Evolutionary conservation across 2,113 vertebrate species (phyloP).

Genomic region (Leptocoma aspasia): DNA sequence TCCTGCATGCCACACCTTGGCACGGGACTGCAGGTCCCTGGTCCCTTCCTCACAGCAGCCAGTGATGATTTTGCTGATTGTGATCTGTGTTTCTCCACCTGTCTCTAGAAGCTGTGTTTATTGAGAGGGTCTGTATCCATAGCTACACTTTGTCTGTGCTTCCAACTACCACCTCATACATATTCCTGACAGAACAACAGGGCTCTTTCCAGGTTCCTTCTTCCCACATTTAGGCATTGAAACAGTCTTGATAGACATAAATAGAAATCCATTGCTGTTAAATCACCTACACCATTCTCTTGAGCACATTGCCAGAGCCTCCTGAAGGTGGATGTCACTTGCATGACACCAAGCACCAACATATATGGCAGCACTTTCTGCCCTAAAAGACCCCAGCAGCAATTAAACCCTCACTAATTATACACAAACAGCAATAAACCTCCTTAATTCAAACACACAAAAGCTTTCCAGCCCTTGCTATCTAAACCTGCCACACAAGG

Average conservation of each 20-base stretch:
- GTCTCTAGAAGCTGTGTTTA: neutral
- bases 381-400: slow-evolving; percentile 9
- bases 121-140: neutral
- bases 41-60: neutral
- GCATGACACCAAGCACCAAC: slow-evolving; percentile 50
- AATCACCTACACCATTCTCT: neutral
- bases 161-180: neutral
- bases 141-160: neutral
- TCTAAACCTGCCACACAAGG: neutral
- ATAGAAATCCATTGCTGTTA: neutral
- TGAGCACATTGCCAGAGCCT: neutral
- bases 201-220: neutral
- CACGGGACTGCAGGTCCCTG: neutral
- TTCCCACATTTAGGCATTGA: neutral
- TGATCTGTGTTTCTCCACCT: neutral
- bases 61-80: neutral
- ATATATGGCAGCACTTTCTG: slow-evolving; percentile 27
- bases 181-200: neutral
- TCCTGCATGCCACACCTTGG: neutral
- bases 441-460: neutral
- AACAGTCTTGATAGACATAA: neutral
- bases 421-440: slow-evolving; percentile 16
- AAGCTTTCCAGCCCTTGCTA: neutral
- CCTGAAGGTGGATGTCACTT: neutral
- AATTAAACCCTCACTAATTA: slow-evolving; percentile 40